These are phyloP conservation scores for Masnerella sp. DNA, from an alignment of 2,888 invertebrate genomes.

Conservation along the genomic window DNA sequence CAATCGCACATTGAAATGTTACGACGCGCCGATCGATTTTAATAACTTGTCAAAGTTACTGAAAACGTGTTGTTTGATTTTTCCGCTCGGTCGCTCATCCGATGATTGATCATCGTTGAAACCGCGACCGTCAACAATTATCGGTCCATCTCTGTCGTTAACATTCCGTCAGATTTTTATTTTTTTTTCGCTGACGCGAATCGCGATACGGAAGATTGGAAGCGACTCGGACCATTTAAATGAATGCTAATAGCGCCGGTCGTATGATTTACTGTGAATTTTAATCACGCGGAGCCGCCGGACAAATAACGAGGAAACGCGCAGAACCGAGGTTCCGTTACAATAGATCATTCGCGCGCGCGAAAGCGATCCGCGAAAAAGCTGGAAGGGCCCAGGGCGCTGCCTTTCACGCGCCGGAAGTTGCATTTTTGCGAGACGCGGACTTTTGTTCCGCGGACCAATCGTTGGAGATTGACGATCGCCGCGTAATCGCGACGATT, in stretches of 20 bases:
- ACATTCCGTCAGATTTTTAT: conserved; percentile 50
- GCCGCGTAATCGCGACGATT: too few species aligned
- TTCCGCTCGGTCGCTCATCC: not conserved
- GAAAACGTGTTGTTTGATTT: too few species aligned
- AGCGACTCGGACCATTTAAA: conserved; percentile 45
- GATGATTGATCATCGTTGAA: conserved; percentile 14
- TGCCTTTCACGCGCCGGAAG: conserved; percentile 44
- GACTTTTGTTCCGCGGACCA: conserved; percentile 6
- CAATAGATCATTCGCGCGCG: conserved; percentile 52
- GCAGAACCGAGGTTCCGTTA: conserved; percentile 47
- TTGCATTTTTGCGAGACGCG: conserved; percentile 5
- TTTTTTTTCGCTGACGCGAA: conserved; percentile 51
- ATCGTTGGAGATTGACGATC: too few species aligned
- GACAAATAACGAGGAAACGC: conserved; percentile 53
- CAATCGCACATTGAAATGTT: too few species aligned
- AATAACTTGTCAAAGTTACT: too few species aligned
- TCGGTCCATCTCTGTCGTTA: conserved; percentile 43
- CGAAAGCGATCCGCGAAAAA: conserved; percentile 47
- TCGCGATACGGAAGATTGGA: conserved; percentile 53
- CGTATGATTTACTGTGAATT: conserved; percentile 56
- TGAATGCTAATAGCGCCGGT: conserved; percentile 46
- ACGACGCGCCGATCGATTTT: too few species aligned
- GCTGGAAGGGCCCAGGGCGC: conserved; percentile 37
- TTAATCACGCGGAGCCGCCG: conserved; percentile 58
- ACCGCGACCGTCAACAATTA: conserved; percentile 20